phyloP scores from a whole-genome alignment of 2,113 vertebrate genomes.

The Microtus ochrogaster region DNA sequence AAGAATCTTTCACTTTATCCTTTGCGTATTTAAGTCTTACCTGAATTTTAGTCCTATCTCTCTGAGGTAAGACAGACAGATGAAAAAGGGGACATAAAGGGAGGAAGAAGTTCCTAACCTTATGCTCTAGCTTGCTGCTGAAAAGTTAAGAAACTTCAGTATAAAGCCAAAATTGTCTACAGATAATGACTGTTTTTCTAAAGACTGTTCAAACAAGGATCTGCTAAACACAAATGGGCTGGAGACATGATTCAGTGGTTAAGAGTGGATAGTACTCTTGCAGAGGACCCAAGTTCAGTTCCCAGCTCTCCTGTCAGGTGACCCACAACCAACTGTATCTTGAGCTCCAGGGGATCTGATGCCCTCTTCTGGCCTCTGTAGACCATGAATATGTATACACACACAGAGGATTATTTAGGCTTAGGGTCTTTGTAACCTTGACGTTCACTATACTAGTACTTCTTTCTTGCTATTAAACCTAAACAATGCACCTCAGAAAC shows the following conservation, averaged over 20 bases:
- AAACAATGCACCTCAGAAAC: background rate
- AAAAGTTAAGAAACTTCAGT: background rate
- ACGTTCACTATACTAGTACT: background rate
- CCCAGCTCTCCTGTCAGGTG: too few species aligned
- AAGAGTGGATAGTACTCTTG: too few species aligned
- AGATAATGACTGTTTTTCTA: background rate
- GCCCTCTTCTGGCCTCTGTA: background rate
- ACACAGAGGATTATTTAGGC: background rate
- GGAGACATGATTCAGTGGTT: too few species aligned
- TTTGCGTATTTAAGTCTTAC: conserved; percentile 25
- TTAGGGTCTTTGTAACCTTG: background rate
- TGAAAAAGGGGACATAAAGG: background rate
- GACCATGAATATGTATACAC: background rate
- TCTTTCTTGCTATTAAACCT: background rate
- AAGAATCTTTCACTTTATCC: background rate
- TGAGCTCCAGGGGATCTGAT: background rate
- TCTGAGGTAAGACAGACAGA: background rate
- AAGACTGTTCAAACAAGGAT: background rate
- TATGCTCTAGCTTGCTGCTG: background rate
- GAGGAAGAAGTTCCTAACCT: background rate
- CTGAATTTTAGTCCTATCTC: background rate
- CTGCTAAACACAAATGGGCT: background rate
- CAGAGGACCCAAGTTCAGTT: too few species aligned
- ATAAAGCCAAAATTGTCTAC: background rate
- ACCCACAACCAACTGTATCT: too few species aligned